Percentiles rank a stretch among this genome's conserved stretches.
Evolutionary conservation across 2,888 invertebrate genomes (phyloP).

Genomic region (Heliconius hortense): DNA sequence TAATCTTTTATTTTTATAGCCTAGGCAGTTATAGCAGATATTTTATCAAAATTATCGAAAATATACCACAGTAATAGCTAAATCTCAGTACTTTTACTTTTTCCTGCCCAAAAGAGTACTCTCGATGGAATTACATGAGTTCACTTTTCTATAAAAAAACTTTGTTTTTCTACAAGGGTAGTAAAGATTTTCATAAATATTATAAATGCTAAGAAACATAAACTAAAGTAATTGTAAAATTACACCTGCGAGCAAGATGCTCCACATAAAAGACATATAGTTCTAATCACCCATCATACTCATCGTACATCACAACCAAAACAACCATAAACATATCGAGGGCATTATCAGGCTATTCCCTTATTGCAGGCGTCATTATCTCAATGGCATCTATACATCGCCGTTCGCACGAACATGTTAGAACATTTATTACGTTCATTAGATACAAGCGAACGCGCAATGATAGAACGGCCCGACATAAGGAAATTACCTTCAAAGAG

Average conservation of each 20-base stretch:
- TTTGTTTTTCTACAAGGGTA: too few relatives aligned
- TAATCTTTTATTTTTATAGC: background rate
- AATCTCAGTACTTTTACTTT: too few relatives aligned
- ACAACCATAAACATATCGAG: constrained; percentile 37
- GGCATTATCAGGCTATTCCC: constrained; percentile 54
- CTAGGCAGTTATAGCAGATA: background rate
- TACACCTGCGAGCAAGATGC: background rate
- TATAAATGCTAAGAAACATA: background rate
- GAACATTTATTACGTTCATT: constrained; percentile 63
- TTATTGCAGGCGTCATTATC: constrained; percentile 59
- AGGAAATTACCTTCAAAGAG: constrained; percentile 41
- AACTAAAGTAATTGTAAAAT: background rate
- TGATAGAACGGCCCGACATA: constrained; percentile 42
- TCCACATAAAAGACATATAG: constrained; percentile 10
- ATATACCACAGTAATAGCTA: too few relatives aligned
- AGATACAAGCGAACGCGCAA: constrained; percentile 55
- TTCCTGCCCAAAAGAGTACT: too few relatives aligned
- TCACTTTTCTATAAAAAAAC: too few relatives aligned
- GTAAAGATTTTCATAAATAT: too few relatives aligned
- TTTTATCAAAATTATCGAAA: too few relatives aligned
- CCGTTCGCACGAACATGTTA: constrained; percentile 43
- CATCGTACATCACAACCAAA: constrained; percentile 19
- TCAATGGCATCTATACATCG: constrained; percentile 64
- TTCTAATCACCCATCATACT: constrained; percentile 1
- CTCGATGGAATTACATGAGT: too few relatives aligned